Percentiles rank a stretch among this genome's conserved stretches.
phyloP scores from a whole-genome alignment of 2,888 invertebrate genomes.

The Ophion costatus region DNA sequence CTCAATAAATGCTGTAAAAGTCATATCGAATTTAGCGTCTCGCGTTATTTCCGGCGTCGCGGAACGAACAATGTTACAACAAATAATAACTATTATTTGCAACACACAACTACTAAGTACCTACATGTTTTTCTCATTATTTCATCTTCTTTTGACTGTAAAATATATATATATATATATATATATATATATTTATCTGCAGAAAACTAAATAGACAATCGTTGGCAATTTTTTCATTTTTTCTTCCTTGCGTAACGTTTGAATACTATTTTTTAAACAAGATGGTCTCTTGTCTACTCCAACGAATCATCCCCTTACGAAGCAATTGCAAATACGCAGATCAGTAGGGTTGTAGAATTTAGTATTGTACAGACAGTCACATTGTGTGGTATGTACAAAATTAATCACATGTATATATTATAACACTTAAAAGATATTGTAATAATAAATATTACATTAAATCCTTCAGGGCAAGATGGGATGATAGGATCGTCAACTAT shows the following conservation, averaged over 20 bases:
- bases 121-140: not conserved
- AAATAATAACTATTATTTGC: not conserved
- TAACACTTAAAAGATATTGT: constrained; percentile 78
- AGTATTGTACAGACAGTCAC: constrained; percentile 78
- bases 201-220: too few species aligned
- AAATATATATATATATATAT: not conserved
- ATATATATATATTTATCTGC: not conserved
- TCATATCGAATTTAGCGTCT: not conserved
- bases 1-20: not conserved
- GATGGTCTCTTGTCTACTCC: not conserved
- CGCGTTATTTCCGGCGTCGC: not conserved
- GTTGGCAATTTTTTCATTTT: too few species aligned
- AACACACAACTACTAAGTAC: not conserved
- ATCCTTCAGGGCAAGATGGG: constrained; percentile 68
- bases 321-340: constrained; percentile 32
- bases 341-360: constrained; percentile 71
- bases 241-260: too few species aligned
- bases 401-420: constrained; percentile 74
- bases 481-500: constrained; percentile 71
- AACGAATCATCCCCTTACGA: not conserved
- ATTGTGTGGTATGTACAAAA: constrained; percentile 80
- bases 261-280: too few species aligned
- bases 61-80: not conserved
- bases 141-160: not conserved
- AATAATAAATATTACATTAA: constrained; percentile 73